Evolutionary conservation across 2,113 vertebrate genomes (phyloP).

Genomic region (Erythrocercus mccallii): DNA sequence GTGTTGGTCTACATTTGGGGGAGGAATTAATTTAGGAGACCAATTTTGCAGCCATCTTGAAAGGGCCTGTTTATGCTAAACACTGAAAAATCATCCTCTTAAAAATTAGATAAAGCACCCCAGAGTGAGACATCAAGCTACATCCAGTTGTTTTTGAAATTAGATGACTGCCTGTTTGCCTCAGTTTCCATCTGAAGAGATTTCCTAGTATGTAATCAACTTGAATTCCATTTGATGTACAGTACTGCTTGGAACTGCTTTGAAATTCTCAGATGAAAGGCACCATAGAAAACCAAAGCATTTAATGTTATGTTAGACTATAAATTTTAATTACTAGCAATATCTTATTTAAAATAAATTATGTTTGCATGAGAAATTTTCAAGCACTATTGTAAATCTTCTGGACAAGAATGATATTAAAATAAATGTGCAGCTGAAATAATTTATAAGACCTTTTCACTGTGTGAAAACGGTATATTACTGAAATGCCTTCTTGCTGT

Average conservation of each 20-base stretch:
- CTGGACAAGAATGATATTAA: conserved; percentile 3
- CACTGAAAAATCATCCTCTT: background rate
- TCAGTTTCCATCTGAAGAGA: conserved; percentile 4
- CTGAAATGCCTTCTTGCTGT: conserved; percentile 1
- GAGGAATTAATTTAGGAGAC: background rate
- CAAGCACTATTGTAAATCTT: conserved; percentile 25
- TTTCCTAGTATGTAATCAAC: background rate
- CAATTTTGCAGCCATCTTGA: background rate
- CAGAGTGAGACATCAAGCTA: background rate
- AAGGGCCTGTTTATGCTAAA: background rate
- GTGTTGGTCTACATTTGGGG: background rate
- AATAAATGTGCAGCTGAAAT: conserved; percentile 36
- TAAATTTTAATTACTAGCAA: conserved; percentile 40
- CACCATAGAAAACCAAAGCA: background rate
- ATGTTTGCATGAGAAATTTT: conserved; percentile 7
- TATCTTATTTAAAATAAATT: conserved; percentile 40
- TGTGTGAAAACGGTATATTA: background rate
- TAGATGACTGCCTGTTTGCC: background rate
- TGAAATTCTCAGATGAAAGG: conserved; percentile 54
- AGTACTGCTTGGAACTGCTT: background rate
- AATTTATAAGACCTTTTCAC: background rate
- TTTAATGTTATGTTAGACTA: conserved; percentile 5
- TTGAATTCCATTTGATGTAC: conserved; percentile 9
- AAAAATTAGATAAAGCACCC: background rate
- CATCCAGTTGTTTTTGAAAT: background rate